Conservation (phyloP, 2,113 vertebrate species). For the Scalopus aquaticus region DNA sequence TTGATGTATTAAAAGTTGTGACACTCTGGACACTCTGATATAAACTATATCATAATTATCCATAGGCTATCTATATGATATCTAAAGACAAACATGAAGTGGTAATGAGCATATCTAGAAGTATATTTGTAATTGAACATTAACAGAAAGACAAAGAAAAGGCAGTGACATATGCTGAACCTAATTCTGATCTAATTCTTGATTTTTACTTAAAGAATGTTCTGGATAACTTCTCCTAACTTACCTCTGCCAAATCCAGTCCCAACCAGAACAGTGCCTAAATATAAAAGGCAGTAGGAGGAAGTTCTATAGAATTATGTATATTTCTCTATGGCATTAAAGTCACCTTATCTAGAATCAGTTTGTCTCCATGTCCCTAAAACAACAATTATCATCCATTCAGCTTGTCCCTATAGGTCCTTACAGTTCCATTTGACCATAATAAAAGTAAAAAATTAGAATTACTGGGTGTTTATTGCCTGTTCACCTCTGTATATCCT, state of each 20-base stretch:
- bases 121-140: conserved; percentile 62
- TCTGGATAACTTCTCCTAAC: background rate
- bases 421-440: background rate
- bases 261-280: background rate
- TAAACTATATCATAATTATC: conserved; percentile 54
- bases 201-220: background rate
- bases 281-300: background rate
- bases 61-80: conserved; percentile 16
- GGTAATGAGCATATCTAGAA: conserved; percentile 8
- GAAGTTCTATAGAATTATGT: background rate
- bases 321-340: background rate
- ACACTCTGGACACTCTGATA: conserved; percentile 20
- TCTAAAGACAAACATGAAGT: background rate
- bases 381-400: background rate
- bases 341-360: background rate
- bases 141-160: background rate
- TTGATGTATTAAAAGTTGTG: conserved; percentile 46
- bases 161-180: background rate
- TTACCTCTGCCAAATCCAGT: background rate
- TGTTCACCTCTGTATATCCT: background rate
- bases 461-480: background rate
- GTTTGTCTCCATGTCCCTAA: background rate
- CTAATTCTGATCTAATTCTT: background rate
- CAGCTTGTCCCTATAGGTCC: background rate
- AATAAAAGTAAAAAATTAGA: background rate